Evolutionary conservation across 2,797 vertebrate genomes (phyloP).

Genomic region (Myotis findleyi): DNA sequence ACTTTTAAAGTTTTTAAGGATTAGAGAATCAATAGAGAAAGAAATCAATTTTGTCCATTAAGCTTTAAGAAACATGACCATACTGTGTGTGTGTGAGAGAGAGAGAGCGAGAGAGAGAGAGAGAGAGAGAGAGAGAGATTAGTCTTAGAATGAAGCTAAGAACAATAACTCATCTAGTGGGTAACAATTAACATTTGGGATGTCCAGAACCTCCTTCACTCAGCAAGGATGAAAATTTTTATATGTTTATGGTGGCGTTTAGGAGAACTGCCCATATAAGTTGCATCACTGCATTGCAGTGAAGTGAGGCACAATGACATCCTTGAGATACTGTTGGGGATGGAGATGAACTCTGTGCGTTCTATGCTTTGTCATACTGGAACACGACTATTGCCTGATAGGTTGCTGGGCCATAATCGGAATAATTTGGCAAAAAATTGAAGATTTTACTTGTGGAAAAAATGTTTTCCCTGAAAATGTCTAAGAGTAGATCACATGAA

Average conservation of each 20-base stretch:
- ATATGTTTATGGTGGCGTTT: neutral
- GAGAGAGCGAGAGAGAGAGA: no score
- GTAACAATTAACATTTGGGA: neutral
- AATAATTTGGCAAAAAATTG: neutral
- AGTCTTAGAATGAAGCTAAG: neutral
- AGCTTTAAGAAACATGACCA: neutral
- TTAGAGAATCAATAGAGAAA: neutral
- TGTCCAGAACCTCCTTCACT: neutral
- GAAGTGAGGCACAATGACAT: neutral
- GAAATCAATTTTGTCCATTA: neutral
- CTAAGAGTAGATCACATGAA: neutral
- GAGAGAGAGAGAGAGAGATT: neutral
- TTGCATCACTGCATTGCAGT: neutral
- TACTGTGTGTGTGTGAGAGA: neutral
- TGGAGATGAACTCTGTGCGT: neutral
- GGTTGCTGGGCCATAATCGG: neutral
- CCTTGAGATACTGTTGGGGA: neutral
- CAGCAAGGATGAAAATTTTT: neutral
- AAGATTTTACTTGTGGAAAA: slow-evolving; percentile 10
- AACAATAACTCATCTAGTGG: neutral
- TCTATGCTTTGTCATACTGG: neutral
- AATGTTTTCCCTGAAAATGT: neutral
- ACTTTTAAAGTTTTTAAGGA: neutral
- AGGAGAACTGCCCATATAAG: neutral
- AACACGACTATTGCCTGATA: neutral